Percentiles rank a stretch among this genome's conserved stretches.
phyloP scores from a whole-genome alignment of 1,140 invertebrate genomes.

The Microplitis demolitor region DNA sequence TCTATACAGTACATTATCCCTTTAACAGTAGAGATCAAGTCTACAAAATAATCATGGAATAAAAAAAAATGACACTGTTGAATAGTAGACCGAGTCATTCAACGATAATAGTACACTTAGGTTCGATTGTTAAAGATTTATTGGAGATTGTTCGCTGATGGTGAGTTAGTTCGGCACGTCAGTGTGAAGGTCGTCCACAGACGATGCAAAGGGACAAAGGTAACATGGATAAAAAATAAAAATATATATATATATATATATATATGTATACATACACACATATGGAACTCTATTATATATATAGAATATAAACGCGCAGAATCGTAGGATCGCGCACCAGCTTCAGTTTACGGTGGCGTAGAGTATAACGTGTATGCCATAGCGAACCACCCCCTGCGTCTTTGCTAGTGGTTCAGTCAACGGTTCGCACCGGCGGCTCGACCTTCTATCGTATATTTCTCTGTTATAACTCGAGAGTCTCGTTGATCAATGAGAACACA shows the following conservation, averaged over 20 bases:
- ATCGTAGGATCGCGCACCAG: conserved; percentile 35
- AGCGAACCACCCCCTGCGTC: neutral
- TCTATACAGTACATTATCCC: too few species aligned
- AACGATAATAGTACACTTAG: too few species aligned
- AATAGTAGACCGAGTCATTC: too few species aligned
- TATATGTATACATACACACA: too few species aligned
- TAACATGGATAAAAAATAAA: neutral
- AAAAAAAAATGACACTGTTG: too few species aligned
- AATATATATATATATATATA: neutral
- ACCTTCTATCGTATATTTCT: conserved; percentile 7
- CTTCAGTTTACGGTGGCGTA: neutral
- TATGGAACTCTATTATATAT: neutral
- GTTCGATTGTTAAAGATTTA: too few species aligned
- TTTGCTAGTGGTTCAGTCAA: conserved; percentile 14
- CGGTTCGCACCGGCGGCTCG: conserved; percentile 12
- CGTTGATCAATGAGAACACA: neutral
- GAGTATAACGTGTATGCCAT: neutral
- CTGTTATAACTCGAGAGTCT: neutral
- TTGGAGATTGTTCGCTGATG: neutral
- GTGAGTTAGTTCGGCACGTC: neutral
- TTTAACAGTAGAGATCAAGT: too few species aligned
- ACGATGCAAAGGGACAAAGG: neutral
- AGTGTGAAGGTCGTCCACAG: neutral
- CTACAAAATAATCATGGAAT: too few species aligned
- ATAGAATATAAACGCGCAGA: conserved; percentile 32